A percentile compares a stretch with the other conserved stretches of the same genome.
Evolutionary conservation across 2,888 invertebrate genomes (phyloP).

Genomic region (Erannis defoliaria): DNA sequence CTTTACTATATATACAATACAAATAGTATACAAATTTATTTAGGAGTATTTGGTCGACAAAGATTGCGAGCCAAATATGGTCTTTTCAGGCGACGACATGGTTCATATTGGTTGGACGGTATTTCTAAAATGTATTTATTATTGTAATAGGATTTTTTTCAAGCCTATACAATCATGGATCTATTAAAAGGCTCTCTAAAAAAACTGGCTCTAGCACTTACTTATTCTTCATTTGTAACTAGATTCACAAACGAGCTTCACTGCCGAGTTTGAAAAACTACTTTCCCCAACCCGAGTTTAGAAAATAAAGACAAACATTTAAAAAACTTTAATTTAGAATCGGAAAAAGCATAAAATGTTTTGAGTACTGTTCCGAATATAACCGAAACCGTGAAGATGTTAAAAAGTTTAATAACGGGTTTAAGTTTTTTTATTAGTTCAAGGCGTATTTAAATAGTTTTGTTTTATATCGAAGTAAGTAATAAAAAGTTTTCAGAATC

Average conservation of each 20-base stretch:
- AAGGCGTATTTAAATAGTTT: constrained; percentile 1
- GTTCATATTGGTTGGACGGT: no score
- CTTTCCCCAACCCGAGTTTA: neutral
- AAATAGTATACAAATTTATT: no score
- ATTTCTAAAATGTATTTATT: no score
- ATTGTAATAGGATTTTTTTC: no score
- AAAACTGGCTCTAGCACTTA: no score
- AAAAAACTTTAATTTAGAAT: constrained; percentile 16
- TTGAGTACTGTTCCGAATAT: constrained; percentile 9
- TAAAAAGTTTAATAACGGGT: constrained; percentile 14
- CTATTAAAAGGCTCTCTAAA: no score
- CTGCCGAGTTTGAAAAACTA: constrained; percentile 2
- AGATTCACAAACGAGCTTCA: neutral
- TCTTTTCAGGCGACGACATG: no score
- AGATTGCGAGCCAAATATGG: no score
- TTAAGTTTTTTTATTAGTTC: constrained; percentile 12
- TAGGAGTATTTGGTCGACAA: no score
- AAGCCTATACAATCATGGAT: no score
- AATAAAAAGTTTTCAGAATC: neutral
- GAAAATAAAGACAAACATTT: constrained; percentile 23
- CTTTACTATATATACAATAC: no score
- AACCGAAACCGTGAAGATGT: constrained; percentile 1
- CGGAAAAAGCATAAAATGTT: constrained; percentile 31
- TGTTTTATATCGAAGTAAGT: neutral
- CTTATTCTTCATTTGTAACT: neutral